phyloP scores from a whole-genome alignment of 2,113 vertebrate genomes.

The Columba janthina region DNA sequence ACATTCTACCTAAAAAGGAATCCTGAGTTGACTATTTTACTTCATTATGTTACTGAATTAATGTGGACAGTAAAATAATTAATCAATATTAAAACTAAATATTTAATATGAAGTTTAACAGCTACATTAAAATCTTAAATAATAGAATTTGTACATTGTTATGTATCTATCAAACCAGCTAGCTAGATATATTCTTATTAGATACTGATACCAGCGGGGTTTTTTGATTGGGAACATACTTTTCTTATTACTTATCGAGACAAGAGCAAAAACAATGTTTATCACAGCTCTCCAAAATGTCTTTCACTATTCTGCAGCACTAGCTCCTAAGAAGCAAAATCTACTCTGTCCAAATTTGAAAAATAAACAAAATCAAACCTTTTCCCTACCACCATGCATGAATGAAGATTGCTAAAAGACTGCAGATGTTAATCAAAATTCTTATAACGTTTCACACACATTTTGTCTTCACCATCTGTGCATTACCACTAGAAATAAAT shows the following conservation, averaged over 20 bases:
- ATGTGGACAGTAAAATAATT: background rate
- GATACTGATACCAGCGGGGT: background rate
- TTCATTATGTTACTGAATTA: conserved; percentile 21
- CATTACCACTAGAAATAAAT: background rate
- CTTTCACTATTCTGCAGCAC: background rate
- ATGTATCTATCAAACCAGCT: background rate
- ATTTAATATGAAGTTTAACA: conserved; percentile 5
- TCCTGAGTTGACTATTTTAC: conserved; percentile 8
- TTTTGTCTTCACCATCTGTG: background rate
- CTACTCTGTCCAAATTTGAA: background rate
- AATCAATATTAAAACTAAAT: conserved; percentile 45
- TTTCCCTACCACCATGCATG: background rate
- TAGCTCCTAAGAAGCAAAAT: background rate
- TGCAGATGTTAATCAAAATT: background rate
- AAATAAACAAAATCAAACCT: background rate
- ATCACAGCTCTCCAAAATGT: background rate
- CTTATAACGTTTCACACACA: background rate
- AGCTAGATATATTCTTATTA: background rate
- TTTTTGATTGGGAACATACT: background rate
- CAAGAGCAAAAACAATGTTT: background rate
- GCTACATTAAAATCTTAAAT: conserved; percentile 16
- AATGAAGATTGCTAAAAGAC: background rate
- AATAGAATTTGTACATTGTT: background rate
- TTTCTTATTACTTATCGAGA: background rate
- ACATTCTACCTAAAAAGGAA: conserved; percentile 9